Evolutionary conservation across 2,113 vertebrate species (phyloP), one percentile per base, ranked within the genome.

Genomic region (Misgurnus mizolepis): DNA sequence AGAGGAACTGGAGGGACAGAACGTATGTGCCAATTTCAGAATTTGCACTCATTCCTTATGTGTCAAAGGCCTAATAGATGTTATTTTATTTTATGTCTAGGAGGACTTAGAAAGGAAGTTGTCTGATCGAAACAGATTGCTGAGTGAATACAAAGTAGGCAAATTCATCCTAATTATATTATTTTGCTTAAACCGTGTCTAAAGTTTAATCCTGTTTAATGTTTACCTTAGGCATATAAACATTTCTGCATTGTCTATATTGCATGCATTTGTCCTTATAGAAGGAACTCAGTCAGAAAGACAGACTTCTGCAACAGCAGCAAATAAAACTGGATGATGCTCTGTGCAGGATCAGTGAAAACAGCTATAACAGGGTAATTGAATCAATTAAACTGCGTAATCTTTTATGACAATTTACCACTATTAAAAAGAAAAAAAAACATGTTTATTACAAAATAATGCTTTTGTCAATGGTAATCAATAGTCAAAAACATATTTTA

Each of bases 1-100:
- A 90, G 97, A 98, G 83, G 95, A 98, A 81, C 87, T 98, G 77
- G 93, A 95, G 85, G 96, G 94, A 86, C 96, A 98, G 88, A 98
- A 95, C 0, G 97, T 98, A 88, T 95, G 96, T 92, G 3, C 4
- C 45, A 47, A 47, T 0, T 27, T 47, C 45, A 58, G 4, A 0
- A 22, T 12, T 12, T 58, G 50, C 39, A 22, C 22, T 27, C 8
- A 5, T 0, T 6, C 10, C 17, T 40, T 11, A 15, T 41, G 0
- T 18, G 45, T 47, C 6, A 45, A 45, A 5, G 8, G 6, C 8
- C 8, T 45, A 1, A 45, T 1, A 45, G 43, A 5, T 53, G 50
- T 53, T 14, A 66, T 64, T 72, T 15, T 22, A 43, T 70, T 12
- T 85, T 55, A 83, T 64, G 80, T 85, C 45, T 87, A 99, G 97